Evolutionary conservation across 2,888 invertebrate species (phyloP), one percentile per base, ranked within the genome.

Genomic region (Hylaea fasciaria): DNA sequence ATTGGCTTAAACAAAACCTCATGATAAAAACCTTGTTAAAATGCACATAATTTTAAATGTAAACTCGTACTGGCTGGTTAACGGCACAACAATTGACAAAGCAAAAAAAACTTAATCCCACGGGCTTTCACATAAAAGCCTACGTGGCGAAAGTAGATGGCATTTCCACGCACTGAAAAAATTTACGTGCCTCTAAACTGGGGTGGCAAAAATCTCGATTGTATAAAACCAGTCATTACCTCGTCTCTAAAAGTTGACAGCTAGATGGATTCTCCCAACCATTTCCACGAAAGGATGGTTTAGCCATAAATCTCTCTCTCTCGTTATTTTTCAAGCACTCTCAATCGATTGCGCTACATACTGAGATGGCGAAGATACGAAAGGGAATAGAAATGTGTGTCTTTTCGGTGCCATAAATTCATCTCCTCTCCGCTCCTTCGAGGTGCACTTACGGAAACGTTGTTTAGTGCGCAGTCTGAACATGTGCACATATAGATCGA

Each of bases 321-420:
- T 60, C 59, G 58, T 55, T 64, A 66, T 65, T 65, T 68, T 68
- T 69, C 66, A 66, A 62, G 54, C 46, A 56, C 49, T 58, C 49
- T 56, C 17, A 55, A 60, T 61, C 63, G 61, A 62, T 68, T 61
- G 59, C 28, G 46, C 43, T 53, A 56, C 62, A 51, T 45, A 58
- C 48, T 52, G 54, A 57, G 28, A 53, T 57, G 43, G 22, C 7
- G 14, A 39, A 40, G 45, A 16, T 32, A 13, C n/a, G 32, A 47
- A 28, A 48, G 48, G 43, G 52, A 52, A 35, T 44, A 48, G 51
- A 47, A 43, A 48, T 53, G 32, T 48, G 28, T 32, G 32, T 32
- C 32, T 32, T 32, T 47, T 53, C 41, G 47, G 16, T 13, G 28
- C 52, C 0, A 37, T 52, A 52, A 52, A 58, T 58, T 51, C 28